Base-by-base conservation (phyloP, 1,140 invertebrate species). In the Acromyrmex echinatior region DNA sequence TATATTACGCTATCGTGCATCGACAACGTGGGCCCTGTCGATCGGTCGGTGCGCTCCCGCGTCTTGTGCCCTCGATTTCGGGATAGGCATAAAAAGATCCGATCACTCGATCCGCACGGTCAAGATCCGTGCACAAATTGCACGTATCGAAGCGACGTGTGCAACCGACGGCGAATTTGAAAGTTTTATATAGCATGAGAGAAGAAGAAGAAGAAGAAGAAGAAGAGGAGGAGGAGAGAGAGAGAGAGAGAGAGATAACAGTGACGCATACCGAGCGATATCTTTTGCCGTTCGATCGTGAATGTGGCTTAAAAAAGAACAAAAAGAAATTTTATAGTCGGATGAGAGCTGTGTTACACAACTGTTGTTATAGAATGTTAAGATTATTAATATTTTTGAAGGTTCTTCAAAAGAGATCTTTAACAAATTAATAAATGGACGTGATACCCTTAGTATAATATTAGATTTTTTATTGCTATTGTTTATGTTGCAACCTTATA, bases 31-130 rank as follows among this genome's bases (percentile, higher is more conserved):
- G 49, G 16, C 31, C 31, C 28, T 31, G n/a, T 65, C 49, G 63
- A 51, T 39, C 65, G 65, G 14, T 56, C 5, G 58, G 14, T 49
- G 65, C 25, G 60, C 60, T 58, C 35, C 21, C 39, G 60, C 79
- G 21, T 31, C 39, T 21, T 51, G 74, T 82, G 84, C 53, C 84
- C 87, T 80, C 74, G 84, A 78, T 84, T 79, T 70, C 73, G 68
- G 21, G 3, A 35, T 65, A 49, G 49, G 49, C 76, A 70, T 85
- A 45, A 86, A 88, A 90, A 71, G 60, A 91, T 90, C 81, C 87
- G 68, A 88, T 82, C 60, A 31, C 14, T 65, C 51, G 73, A 45
- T 45, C 12, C 49, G 31, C 51, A 51, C 56, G 71, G 58, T 56
- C 31, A 70, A 81, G 62, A 89, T 51, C 21, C 80, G 76, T 66